Conservation (phyloP, 2,888 invertebrate species). For the Chrysomela aeneicollis region DNA sequence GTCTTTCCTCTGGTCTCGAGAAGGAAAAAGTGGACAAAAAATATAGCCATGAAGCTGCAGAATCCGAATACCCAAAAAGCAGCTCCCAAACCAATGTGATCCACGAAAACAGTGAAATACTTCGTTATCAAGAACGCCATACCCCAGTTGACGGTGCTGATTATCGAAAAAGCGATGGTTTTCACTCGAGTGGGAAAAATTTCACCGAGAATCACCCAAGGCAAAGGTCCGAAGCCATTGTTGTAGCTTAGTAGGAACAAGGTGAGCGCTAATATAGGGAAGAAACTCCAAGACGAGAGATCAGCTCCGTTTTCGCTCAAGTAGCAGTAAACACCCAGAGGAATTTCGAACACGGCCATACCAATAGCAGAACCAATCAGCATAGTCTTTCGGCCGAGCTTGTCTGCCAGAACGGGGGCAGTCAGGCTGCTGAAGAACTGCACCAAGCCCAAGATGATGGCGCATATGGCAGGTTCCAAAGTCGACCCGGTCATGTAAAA, state of each 20-base stretch:
- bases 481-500: slow-evolving; percentile 72
- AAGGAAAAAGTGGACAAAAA: slow-evolving; percentile 42
- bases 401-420: slow-evolving; percentile 79
- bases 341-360: slow-evolving; percentile 62
- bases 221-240: slow-evolving; percentile 74
- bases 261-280: slow-evolving; percentile 75
- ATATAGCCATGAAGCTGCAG: slow-evolving; percentile 35
- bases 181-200: slow-evolving; percentile 74
- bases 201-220: slow-evolving; percentile 85
- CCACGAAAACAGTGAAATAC: slow-evolving; percentile 41
- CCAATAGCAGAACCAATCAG: slow-evolving; percentile 75
- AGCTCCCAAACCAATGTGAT: slow-evolving; percentile 40
- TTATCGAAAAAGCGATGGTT: slow-evolving; percentile 66
- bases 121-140: slow-evolving; percentile 44
- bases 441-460: slow-evolving; percentile 79
- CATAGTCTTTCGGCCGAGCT: slow-evolving; percentile 76
- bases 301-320: slow-evolving; percentile 8
- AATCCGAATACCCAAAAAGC: slow-evolving; percentile 46
- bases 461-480: slow-evolving; percentile 67
- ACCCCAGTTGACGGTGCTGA: slow-evolving; percentile 21
- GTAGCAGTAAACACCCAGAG: slow-evolving; percentile 62
- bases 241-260: slow-evolving; percentile 78
- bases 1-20: slow-evolving; percentile 35
- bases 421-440: slow-evolving; percentile 78
- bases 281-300: slow-evolving; percentile 65